Conservation (phyloP, 2,113 vertebrate genomes). For the Himantopus leucocephalus region DNA sequence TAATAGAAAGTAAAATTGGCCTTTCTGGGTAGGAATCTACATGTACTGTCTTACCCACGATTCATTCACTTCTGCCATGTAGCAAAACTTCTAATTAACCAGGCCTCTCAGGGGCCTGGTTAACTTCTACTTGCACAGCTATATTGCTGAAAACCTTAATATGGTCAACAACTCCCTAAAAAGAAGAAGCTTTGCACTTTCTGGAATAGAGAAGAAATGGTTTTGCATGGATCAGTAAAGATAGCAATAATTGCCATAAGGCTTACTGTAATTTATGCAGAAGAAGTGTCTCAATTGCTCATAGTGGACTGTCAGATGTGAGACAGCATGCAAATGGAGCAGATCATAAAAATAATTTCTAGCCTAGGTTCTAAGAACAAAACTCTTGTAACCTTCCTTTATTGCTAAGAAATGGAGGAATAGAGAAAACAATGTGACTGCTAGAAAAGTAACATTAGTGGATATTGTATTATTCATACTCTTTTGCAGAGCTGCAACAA, state of each 20-base stretch:
- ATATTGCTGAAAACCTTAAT: conserved; percentile 30
- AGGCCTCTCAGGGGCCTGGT: conserved; percentile 36
- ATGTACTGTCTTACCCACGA: not conserved
- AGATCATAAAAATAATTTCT: conserved; percentile 62
- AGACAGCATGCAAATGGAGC: conserved; percentile 59
- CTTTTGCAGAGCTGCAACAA: not conserved
- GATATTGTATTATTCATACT: conserved; percentile 11
- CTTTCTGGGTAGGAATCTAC: conserved; percentile 21
- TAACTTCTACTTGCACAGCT: conserved; percentile 44
- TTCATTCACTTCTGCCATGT: conserved; percentile 1
- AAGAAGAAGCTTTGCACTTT: conserved; percentile 48
- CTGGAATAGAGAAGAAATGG: conserved; percentile 49
- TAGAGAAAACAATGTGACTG: not conserved
- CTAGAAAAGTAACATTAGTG: not conserved
- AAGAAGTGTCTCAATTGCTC: conserved; percentile 56
- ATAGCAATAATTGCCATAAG: conserved; percentile 63
- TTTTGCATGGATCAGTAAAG: conserved; percentile 65
- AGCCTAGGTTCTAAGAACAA: conserved; percentile 19
- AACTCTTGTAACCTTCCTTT: conserved; percentile 42
- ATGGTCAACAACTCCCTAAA: conserved; percentile 51
- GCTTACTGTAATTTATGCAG: conserved; percentile 62
- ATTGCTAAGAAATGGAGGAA: not conserved
- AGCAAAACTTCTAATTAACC: conserved; percentile 53
- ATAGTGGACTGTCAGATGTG: conserved; percentile 65
- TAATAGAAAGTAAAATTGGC: not conserved